Conservation (phyloP, 2,888 invertebrate genomes). For the Polymixis flavicincta region DNA sequence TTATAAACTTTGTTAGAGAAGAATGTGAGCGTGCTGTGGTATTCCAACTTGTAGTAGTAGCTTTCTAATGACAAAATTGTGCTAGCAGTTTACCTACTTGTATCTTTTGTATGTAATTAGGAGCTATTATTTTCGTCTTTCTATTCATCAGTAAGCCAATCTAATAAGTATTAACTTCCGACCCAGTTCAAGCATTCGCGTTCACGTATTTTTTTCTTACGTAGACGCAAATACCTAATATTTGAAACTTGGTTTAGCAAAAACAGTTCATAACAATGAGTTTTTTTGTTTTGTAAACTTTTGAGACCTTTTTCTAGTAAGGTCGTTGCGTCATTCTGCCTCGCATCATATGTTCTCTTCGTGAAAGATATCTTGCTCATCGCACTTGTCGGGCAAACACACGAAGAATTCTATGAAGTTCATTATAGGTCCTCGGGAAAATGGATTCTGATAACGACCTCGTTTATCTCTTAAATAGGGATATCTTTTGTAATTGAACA, state of each 20-base stretch:
- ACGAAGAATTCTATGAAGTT: constrained; percentile 98
- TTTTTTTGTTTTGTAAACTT: constrained; percentile 39
- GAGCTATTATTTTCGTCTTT: constrained; percentile 24
- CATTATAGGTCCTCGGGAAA: constrained; percentile 96
- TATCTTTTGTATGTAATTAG: constrained; percentile 21
- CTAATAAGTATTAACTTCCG: constrained; percentile 19
- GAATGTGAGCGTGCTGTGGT: constrained; percentile 32
- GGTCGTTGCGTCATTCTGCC: constrained; percentile 63
- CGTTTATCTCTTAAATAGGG: constrained; percentile 97
- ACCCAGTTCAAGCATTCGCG: no score
- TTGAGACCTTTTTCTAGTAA: constrained; percentile 54
- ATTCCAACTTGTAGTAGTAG: constrained; percentile 19
- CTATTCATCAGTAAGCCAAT: constrained; percentile 19
- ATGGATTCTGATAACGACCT: constrained; percentile 97
- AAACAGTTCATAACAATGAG: constrained; percentile 43
- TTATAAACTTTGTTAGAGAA: constrained; percentile 2
- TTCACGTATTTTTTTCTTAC: neutral
- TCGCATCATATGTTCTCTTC: constrained; percentile 91
- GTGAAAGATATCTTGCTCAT: constrained; percentile 93
- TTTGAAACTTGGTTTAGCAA: constrained; percentile 33
- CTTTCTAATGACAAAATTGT: constrained; percentile 58
- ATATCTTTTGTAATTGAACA: constrained; percentile 98
- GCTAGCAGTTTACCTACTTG: constrained; percentile 19
- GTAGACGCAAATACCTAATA: neutral
- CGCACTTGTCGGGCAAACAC: constrained; percentile 94